A percentile compares a stretch with the other conserved stretches of the same genome.
Conservation (phyloP, 1,140 invertebrate species). For the Brachionus paranguensis region DNA sequence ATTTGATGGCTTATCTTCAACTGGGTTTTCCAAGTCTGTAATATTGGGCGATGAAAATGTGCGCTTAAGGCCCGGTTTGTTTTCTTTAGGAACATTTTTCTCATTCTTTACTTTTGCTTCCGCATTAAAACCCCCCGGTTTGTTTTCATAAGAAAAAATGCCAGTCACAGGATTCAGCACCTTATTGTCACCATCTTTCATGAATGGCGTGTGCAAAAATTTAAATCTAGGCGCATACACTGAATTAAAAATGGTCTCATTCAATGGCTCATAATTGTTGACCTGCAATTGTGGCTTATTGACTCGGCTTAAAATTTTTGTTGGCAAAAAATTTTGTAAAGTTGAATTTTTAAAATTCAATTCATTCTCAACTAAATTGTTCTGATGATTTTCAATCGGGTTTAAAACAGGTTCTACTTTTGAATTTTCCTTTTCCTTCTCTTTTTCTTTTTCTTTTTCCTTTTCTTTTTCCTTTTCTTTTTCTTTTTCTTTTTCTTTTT, state of each 20-base stretch:
- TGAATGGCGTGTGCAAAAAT: background rate
- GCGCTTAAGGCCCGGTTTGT: background rate
- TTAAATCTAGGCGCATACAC: background rate
- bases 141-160: background rate
- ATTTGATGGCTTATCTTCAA: background rate
- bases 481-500: background rate
- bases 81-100: background rate
- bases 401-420: too few relatives aligned
- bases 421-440: background rate
- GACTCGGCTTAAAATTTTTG: background rate
- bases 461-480: background rate
- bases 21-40: background rate
- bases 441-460: background rate
- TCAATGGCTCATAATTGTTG: background rate
- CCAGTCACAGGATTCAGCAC: conserved; percentile 17
- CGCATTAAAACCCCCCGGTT: background rate
- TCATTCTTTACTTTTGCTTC: background rate
- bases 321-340: background rate
- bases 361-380: background rate
- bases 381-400: background rate
- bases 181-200: conserved; percentile 12
- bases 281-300: background rate
- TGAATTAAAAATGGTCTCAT: conserved; percentile 1
- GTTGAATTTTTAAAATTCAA: background rate
- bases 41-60: conserved; percentile 36